phyloP scores from a whole-genome alignment of 37 sponge, comb jelly and placozoan species.

The Diacarnus erythraeanus region DNA sequence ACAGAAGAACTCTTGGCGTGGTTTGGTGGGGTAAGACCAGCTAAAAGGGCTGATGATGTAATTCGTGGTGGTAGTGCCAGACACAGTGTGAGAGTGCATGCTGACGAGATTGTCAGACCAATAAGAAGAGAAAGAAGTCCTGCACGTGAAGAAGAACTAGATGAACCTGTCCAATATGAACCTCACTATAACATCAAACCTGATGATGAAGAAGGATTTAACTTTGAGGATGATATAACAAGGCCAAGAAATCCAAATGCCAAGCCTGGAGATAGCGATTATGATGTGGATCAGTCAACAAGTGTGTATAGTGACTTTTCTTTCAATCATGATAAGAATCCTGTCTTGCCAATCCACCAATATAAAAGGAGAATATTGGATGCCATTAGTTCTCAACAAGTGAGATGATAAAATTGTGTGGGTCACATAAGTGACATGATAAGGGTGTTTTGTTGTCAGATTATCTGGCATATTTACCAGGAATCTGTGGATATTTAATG shows the following conservation, averaged over 20 bases:
- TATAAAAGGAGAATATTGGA: conserved; percentile 60
- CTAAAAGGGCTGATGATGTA: background rate
- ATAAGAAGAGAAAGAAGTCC: background rate
- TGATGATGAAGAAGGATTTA: conserved; percentile 1
- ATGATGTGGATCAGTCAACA: background rate
- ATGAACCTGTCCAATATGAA: background rate
- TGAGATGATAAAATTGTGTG: background rate
- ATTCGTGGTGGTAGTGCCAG: background rate
- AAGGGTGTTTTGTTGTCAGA: too few relatives aligned
- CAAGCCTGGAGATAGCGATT: conserved; percentile 13
- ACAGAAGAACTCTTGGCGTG: conserved; percentile 41
- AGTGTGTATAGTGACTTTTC: conserved; percentile 30
- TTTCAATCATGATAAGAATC: conserved; percentile 29
- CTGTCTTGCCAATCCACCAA: conserved; percentile 61
- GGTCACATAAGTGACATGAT: background rate
- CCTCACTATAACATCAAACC: background rate
- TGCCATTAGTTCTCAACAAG: conserved; percentile 65
- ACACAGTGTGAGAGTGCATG: background rate
- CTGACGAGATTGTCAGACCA: background rate
- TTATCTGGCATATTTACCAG: background rate
- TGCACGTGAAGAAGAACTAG: background rate
- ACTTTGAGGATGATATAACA: conserved; percentile 13
- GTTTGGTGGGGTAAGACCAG: background rate
- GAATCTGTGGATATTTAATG: background rate
- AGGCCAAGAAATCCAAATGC: conserved; percentile 13